Evolutionary conservation across 2,888 invertebrate genomes (phyloP).

Genomic region (Ectobius pallidus): DNA sequence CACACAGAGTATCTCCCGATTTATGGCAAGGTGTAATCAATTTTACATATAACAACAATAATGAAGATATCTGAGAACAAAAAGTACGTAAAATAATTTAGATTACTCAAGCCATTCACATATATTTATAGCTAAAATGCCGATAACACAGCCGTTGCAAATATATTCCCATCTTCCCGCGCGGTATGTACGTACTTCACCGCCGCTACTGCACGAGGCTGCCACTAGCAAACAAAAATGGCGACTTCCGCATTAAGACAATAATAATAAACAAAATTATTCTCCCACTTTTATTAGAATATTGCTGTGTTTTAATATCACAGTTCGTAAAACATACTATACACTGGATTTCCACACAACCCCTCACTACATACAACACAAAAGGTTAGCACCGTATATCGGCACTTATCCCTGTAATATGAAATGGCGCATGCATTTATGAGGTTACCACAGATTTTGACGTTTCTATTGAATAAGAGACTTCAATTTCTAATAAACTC

Average conservation of each 20-base stretch:
- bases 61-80: not conserved
- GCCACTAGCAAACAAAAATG: slow-evolving; percentile 42
- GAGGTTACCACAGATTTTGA: not conserved
- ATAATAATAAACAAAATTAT: not conserved
- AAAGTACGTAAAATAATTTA: slow-evolving; percentile 4
- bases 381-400: slow-evolving; percentile 18
- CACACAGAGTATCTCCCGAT: not conserved
- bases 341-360: not conserved
- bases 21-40: not conserved
- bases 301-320: not conserved
- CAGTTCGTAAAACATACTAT: too few relatives aligned
- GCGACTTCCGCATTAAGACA: slow-evolving; percentile 39
- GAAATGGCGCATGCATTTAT: slow-evolving; percentile 20
- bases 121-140: slow-evolving; percentile 15
- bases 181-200: slow-evolving; percentile 39
- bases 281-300: not conserved
- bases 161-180: slow-evolving; percentile 42
- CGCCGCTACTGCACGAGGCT: slow-evolving; percentile 41
- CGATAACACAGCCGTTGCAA: slow-evolving; percentile 13
- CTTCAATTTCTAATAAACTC: not conserved
- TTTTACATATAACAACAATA: not conserved
- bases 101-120: not conserved
- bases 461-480: not conserved
- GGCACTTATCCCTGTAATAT: not conserved
- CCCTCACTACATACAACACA: slow-evolving; percentile 13